Evolutionary conservation across 2,888 invertebrate species (phyloP).

Genomic region (Entomobrya multifasciata): DNA sequence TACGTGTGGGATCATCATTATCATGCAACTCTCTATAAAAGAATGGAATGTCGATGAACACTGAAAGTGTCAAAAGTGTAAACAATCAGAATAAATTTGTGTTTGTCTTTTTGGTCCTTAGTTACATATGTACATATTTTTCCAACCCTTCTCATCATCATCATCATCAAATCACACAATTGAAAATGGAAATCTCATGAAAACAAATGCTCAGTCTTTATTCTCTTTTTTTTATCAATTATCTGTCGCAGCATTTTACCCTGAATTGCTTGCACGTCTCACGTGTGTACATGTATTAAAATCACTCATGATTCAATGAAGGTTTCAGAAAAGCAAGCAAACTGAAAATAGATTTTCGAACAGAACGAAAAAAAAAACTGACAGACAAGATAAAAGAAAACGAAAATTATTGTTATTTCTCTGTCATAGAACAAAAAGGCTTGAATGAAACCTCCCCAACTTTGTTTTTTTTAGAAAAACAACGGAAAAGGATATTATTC

Average conservation of each 20-base stretch:
- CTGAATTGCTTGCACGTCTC: too few relatives aligned
- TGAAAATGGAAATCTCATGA: not conserved
- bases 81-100: slow-evolving; percentile 40
- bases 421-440: slow-evolving; percentile 18
- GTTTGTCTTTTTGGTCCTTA: not conserved
- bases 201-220: not conserved
- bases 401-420: not conserved
- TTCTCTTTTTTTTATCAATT: too few relatives aligned
- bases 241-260: too few relatives aligned
- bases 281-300: too few relatives aligned
- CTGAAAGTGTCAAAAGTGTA: slow-evolving; percentile 29
- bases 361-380: not conserved
- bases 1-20: slow-evolving; percentile 42
- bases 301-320: slow-evolving; percentile 16
- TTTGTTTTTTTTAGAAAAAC: too few relatives aligned
- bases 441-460: not conserved
- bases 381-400: slow-evolving; percentile 6
- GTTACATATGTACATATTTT: not conserved
- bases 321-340: not conserved
- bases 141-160: not conserved
- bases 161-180: not conserved
- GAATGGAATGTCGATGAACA: slow-evolving; percentile 52
- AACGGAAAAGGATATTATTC: slow-evolving; percentile 51
- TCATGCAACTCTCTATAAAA: slow-evolving; percentile 18
- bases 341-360: slow-evolving; percentile 21